These are phyloP conservation scores for Chrysolina americana DNA, from an alignment of 2,888 invertebrate genomes.

Conservation along the genomic window DNA sequence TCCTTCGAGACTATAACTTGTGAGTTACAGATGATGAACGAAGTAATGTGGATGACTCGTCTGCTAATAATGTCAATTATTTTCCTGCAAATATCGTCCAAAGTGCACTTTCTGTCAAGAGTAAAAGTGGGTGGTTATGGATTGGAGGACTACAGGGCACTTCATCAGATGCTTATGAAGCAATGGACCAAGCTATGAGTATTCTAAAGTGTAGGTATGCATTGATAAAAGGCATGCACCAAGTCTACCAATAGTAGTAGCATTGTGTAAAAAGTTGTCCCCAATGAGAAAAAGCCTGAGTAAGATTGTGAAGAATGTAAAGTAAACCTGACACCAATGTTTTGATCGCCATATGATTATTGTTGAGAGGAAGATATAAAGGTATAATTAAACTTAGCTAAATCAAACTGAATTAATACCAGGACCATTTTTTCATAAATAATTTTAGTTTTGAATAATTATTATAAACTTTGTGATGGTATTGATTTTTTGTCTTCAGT, in stretches of 20 bases:
- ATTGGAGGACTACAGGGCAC: slow-evolving; percentile 85
- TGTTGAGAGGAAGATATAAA: too few relatives aligned
- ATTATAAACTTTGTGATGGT: too few relatives aligned
- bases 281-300: too few relatives aligned
- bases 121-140: slow-evolving; percentile 85
- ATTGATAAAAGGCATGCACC: slow-evolving; percentile 38
- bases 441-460: too few relatives aligned
- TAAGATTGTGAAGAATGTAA: too few relatives aligned
- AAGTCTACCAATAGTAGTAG: background rate
- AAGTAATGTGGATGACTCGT: slow-evolving; percentile 29
- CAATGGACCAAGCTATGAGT: slow-evolving; percentile 81
- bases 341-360: too few relatives aligned
- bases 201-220: slow-evolving; percentile 85
- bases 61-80: slow-evolving; percentile 28
- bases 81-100: slow-evolving; percentile 43
- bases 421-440: too few relatives aligned
- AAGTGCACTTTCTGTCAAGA: slow-evolving; percentile 53
- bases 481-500: too few relatives aligned
- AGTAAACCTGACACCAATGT: too few relatives aligned
- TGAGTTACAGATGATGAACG: slow-evolving; percentile 47
- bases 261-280: background rate
- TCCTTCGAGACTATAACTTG: too few relatives aligned
- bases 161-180: slow-evolving; percentile 75
- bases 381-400: too few relatives aligned
- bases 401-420: too few relatives aligned